Evolutionary conservation across 2,113 vertebrate genomes (phyloP).

Genomic region (Callorhinus ursinus): DNA sequence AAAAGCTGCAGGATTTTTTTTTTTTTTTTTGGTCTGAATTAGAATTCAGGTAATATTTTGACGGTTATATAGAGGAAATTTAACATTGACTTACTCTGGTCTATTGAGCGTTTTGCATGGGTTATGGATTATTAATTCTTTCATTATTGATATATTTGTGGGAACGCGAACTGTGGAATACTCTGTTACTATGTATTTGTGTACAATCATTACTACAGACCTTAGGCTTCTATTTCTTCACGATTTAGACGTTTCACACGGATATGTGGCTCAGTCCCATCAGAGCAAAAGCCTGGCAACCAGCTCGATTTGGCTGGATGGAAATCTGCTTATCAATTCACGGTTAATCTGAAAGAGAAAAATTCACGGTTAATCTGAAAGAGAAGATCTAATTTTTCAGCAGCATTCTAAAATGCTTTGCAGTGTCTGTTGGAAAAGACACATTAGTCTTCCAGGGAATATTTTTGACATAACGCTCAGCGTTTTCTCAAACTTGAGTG

Average conservation of each 20-base stretch:
- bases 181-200: rapidly evolving
- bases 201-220: too few relatives aligned
- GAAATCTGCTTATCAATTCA: too few relatives aligned
- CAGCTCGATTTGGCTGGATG: too few relatives aligned
- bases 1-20: neutral
- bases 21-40: neutral
- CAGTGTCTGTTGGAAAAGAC: neutral
- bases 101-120: neutral
- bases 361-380: neutral
- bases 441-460: neutral
- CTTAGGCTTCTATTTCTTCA: neutral
- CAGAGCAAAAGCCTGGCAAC: rapidly evolving
- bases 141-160: neutral
- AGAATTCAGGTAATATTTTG: neutral
- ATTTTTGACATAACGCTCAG: neutral
- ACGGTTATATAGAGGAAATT: neutral
- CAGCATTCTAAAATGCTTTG: neutral
- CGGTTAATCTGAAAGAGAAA: neutral
- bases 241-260: neutral
- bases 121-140: neutral
- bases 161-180: neutral
- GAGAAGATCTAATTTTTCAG: neutral
- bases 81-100: neutral
- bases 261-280: rapidly evolving
- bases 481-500: neutral